Evolutionary conservation across 2,113 vertebrate species (phyloP), one percentile per base, ranked within the genome.

Genomic region (Recurvirostra avosetta): DNA sequence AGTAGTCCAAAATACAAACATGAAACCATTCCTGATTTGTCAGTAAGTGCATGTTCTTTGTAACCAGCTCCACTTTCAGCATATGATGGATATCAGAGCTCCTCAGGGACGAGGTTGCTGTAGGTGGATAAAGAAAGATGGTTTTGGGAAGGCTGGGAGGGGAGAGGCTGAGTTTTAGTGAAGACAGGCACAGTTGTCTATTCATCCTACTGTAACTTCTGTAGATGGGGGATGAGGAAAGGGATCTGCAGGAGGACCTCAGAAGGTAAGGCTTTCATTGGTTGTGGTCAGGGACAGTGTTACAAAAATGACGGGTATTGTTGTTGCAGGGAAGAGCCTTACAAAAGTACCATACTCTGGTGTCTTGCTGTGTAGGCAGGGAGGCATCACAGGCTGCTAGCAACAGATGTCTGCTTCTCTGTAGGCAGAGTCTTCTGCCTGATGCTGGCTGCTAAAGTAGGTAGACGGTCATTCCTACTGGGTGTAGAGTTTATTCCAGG

Each of bases 111-210:
- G n/a, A 15, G 38, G 18, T 41, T 36, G n/a, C 45, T 78, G 41
- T 32, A n/a, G 53, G 18, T 0, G 1, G 30, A 12, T 19, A 9
- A 20, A 63, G 34, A 59, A 47, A 36, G 8, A 3, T 5, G 19
- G 3, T 14, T 41, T n/a, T 5, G 45, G 50, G 36, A 53, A 49
- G 43, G 27, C 67, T 67, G 68, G 25, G 13, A 32, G 9, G 34
- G 25, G 12, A 67, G 20, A 66, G 36, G 8, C 25, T 67, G 43
- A 8, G 4, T 38, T 67, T 21, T 41, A n/a, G 20, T 26, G 40
- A 26, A 32, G 15, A 25, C 1, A 3, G 29, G 16, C 32, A 13
- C 34, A 4, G 3, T 2, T 65, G 3, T 41, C 26, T 61, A 0
- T 47, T 73, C 21, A 30, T 29, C 18, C 36, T 36, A 2, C 30